Conservation (phyloP, 2,888 invertebrate genomes). For the Macaria notata region DNA sequence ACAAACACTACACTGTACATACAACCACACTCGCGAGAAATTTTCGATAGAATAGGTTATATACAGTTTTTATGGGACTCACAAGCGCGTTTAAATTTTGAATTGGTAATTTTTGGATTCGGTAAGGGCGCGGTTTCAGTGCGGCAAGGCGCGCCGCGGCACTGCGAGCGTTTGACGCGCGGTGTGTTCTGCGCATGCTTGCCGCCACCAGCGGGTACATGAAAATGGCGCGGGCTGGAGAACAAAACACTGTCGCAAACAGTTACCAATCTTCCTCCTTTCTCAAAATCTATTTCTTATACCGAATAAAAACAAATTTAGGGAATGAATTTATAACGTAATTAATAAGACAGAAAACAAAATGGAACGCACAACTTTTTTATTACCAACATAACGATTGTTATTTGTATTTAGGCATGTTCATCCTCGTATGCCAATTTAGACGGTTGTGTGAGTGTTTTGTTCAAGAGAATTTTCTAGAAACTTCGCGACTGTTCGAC, state of each 20-base stretch:
- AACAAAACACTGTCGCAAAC: neutral
- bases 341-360: neutral
- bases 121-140: constrained; percentile 56
- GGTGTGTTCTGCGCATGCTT: constrained; percentile 66
- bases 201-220: constrained; percentile 61
- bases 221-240: constrained; percentile 48
- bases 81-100: constrained; percentile 37
- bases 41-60: constrained; percentile 29
- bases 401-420: neutral
- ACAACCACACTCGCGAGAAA: constrained; percentile 39
- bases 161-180: constrained; percentile 65
- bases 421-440: neutral
- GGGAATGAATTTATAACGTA: neutral
- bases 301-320: too few relatives aligned
- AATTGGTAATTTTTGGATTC: constrained; percentile 36
- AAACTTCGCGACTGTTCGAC: neutral
- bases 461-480: neutral
- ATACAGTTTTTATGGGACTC: constrained; percentile 30
- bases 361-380: neutral
- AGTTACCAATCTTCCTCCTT: neutral
- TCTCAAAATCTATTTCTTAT: too few relatives aligned
- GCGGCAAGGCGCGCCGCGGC: constrained; percentile 63
- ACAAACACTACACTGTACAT: constrained; percentile 41
- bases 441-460: neutral
- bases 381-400: too few relatives aligned